A percentile compares a stretch with the other conserved stretches of the same genome.
Conservation (phyloP, 2,113 vertebrate genomes). For the Barnardius zonarius region DNA sequence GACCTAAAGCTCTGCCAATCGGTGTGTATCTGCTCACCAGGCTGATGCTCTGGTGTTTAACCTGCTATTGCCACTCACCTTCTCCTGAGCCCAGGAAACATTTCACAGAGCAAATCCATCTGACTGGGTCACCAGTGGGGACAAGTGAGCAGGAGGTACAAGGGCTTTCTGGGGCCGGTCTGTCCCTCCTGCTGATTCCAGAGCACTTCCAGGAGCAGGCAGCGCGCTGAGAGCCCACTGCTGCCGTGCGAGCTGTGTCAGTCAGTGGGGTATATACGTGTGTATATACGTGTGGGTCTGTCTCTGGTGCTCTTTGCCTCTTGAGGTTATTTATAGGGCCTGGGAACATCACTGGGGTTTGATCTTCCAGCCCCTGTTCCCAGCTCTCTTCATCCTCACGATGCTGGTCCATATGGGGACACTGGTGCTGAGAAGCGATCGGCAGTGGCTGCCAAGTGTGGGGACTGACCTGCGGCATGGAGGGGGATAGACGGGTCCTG, state of each 20-base stretch:
- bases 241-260: rapidly evolving
- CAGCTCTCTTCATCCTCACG: background rate
- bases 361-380: background rate
- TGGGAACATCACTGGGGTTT: rapidly evolving
- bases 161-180: background rate
- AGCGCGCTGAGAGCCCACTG: rapidly evolving
- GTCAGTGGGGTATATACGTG: rapidly evolving
- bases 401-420: rapidly evolving
- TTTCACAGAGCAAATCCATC: background rate
- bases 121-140: background rate
- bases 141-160: rapidly evolving
- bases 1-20: background rate
- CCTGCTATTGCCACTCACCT: background rate
- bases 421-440: rapidly evolving
- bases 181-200: rapidly evolving
- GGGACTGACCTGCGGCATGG: background rate
- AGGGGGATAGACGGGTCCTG: background rate
- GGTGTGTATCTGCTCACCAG: background rate
- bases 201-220: background rate
- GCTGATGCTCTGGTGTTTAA: background rate
- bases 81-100: background rate
- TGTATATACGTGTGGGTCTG: rapidly evolving
- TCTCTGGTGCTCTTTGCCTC: background rate
- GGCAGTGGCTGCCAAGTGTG: background rate
- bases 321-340: background rate